These are phyloP conservation scores for Ammodytes marinus DNA, from an alignment of 2,113 vertebrate species.

Conservation along the genomic window DNA sequence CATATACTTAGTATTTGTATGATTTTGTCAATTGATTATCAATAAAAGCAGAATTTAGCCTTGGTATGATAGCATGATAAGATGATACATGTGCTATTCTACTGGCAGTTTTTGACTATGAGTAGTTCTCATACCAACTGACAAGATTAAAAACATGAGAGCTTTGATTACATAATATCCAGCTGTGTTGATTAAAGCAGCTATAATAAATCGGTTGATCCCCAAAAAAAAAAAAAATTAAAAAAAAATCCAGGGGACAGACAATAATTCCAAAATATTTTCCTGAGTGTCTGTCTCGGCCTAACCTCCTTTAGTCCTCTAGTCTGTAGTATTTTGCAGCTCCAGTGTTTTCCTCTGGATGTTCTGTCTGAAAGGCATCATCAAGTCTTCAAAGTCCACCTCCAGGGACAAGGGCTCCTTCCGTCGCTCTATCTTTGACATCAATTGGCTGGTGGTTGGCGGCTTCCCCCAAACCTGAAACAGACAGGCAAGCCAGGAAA, in stretches of 20 bases:
- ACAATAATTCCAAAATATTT: background rate
- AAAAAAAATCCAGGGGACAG: background rate
- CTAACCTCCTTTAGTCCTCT: slow-evolving; percentile 39
- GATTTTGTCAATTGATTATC: background rate
- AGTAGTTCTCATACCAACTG: background rate
- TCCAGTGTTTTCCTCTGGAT: slow-evolving; percentile 75
- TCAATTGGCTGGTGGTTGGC: slow-evolving; percentile 83
- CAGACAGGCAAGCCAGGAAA: background rate
- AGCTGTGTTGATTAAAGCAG: background rate
- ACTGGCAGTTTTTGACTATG: background rate
- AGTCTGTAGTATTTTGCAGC: slow-evolving; percentile 50
- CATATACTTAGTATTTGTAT: background rate
- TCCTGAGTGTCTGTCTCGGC: slow-evolving; percentile 15
- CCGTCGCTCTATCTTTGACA: slow-evolving; percentile 83
- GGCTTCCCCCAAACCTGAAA: slow-evolving; percentile 88
- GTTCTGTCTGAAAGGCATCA: slow-evolving; percentile 87
- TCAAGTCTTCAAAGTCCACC: slow-evolving; percentile 87
- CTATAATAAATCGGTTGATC: background rate
- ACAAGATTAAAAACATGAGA: background rate
- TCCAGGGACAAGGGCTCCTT: slow-evolving; percentile 76
- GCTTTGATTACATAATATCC: background rate
- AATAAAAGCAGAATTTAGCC: background rate
- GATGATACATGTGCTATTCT: background rate
- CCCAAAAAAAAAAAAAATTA: no score
- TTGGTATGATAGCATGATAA: background rate